Conservation (phyloP, 2,113 vertebrate genomes). For the Oreochromis aureus region DNA sequence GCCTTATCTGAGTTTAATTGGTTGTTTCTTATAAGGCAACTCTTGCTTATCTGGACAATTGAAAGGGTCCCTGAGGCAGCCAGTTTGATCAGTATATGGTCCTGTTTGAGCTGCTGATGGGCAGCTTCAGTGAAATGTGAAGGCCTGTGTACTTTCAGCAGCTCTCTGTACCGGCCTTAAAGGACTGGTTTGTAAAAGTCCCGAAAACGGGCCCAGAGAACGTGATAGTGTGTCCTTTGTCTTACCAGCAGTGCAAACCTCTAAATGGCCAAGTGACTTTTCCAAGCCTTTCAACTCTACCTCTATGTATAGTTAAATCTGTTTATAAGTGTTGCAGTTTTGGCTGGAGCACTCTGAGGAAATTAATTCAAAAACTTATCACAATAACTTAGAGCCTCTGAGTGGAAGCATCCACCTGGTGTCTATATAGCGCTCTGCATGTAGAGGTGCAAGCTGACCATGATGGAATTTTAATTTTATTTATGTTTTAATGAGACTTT, state of each 20-base stretch:
- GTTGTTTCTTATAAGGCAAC: not conserved
- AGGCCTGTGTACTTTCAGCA: not conserved
- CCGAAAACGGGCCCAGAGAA: fast-evolving
- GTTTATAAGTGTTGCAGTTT: not conserved
- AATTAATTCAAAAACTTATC: not conserved
- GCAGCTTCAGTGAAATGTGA: not conserved
- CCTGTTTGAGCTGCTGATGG: not conserved
- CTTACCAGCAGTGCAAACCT: not conserved
- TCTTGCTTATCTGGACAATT: not conserved
- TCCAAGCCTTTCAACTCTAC: not conserved
- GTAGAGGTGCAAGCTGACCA: not conserved
- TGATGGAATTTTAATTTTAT: not conserved
- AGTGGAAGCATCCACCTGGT: not conserved
- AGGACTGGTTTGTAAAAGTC: not conserved
- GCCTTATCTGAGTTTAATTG: not conserved
- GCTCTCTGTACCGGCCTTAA: not conserved
- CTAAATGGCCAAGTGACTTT: not conserved
- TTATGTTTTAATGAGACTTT: not conserved
- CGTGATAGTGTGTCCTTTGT: not conserved
- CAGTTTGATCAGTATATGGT: not conserved
- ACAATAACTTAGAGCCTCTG: not conserved
- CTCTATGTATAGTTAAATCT: not conserved
- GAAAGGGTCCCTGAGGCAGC: not conserved
- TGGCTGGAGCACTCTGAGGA: not conserved
- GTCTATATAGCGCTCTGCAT: not conserved